phyloP scores from a whole-genome alignment of 2,797 vertebrate genomes.

The Enteromius viviparus region DNA sequence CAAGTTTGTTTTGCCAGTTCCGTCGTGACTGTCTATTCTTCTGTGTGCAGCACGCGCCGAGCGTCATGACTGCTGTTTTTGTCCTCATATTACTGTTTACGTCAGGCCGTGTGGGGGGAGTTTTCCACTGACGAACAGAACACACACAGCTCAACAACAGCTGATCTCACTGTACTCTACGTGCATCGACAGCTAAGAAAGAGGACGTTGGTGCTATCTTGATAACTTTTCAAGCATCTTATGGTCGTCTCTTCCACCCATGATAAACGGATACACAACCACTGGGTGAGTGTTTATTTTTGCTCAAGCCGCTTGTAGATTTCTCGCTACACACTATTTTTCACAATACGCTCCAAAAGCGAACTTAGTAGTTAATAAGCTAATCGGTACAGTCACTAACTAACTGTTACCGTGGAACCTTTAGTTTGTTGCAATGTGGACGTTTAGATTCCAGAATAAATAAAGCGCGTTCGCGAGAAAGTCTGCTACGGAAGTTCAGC shows the following conservation, averaged over 20 bases:
- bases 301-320: background rate
- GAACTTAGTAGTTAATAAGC: background rate
- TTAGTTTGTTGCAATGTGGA: background rate
- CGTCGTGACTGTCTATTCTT: background rate
- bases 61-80: slow-evolving; percentile 42
- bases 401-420: background rate
- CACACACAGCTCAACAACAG: slow-evolving; percentile 42
- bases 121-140: slow-evolving; percentile 51
- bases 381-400: background rate
- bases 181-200: background rate
- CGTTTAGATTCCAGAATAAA: background rate
- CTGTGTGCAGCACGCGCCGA: slow-evolving; percentile 22
- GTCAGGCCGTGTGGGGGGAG: slow-evolving; percentile 51
- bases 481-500: slow-evolving; percentile 28
- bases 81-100: slow-evolving; percentile 47
- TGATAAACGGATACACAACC: slow-evolving; percentile 26
- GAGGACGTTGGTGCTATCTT: background rate
- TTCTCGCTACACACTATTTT: background rate
- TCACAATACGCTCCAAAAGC: background rate
- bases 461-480: background rate
- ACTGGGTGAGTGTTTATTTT: slow-evolving; percentile 31
- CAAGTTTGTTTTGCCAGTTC: slow-evolving; percentile 3
- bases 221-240: slow-evolving; percentile 12
- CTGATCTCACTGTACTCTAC: slow-evolving; percentile 31
- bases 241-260: slow-evolving; percentile 39